A percentile compares a stretch with the other conserved stretches of the same genome.
Conservation (phyloP, 1,140 invertebrate species). For the Stenopsyche tienmushanensis region DNA sequence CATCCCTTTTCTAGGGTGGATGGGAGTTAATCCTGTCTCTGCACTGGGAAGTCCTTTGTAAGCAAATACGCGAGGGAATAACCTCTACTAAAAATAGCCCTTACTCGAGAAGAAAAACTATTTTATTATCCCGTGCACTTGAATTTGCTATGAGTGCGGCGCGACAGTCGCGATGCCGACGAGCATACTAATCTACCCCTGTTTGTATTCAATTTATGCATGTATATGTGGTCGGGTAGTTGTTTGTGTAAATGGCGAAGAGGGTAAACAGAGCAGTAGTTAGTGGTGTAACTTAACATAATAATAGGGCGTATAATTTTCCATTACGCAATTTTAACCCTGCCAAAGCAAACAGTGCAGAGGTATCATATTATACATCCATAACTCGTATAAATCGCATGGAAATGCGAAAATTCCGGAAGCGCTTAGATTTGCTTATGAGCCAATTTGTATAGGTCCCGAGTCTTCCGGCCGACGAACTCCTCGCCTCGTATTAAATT, state of each 20-base stretch:
- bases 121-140: slow-evolving; percentile 11
- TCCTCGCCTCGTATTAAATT: too few relatives aligned
- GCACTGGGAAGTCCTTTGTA: slow-evolving; percentile 20
- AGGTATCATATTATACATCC: background rate
- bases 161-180: background rate
- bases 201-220: background rate
- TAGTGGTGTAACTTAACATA: slow-evolving; percentile 7
- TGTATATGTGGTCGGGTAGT: background rate
- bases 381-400: background rate
- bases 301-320: slow-evolving; percentile 13
- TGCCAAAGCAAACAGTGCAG: background rate
- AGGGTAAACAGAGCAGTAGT: slow-evolving; percentile 6
- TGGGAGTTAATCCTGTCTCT: background rate
- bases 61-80: slow-evolving; percentile 28
- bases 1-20: background rate
- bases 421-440: background rate
- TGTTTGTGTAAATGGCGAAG: background rate
- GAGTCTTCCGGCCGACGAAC: too few relatives aligned
- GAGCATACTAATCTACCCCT: slow-evolving; percentile 12
- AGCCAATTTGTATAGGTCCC: too few relatives aligned
- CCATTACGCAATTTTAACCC: slow-evolving; percentile 10
- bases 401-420: background rate
- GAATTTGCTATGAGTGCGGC: background rate
- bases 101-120: slow-evolving; percentile 19
- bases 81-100: slow-evolving; percentile 10